Base-by-base conservation (phyloP, 2,113 vertebrate species). In the Elephas maximus region DNA sequence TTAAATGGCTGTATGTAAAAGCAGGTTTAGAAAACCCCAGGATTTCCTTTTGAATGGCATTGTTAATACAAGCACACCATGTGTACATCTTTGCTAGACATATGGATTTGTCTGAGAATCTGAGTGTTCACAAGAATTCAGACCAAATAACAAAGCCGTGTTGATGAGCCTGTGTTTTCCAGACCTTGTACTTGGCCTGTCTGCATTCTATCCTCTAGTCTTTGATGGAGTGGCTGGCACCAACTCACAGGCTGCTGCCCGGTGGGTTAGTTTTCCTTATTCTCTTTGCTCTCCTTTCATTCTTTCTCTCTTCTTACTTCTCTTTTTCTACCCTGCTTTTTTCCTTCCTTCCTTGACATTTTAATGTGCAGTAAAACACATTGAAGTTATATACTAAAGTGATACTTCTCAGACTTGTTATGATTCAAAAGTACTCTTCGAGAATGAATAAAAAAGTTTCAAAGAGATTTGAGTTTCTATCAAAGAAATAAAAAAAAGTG, bases 1-100 rank as follows among this genome's bases (percentile, higher is more conserved):
- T 90, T 48, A 67, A 88, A 95, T n/a, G 93, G 2, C 41, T 74
- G 18, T 88, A 94, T 89, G 15, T 24, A 82, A 73, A 97, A 87
- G 41, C 8, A 92, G 57, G 33, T 78, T 57, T 23, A 76, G 81
- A 82, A 95, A 94, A 60, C 57, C 1, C 8, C 41, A 37, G 30
- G 73, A 77, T 82, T 67, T 74, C 48, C 30, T 87, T 95, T 83
- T 62, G 60, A 84, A 77, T 88, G 88, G 33, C 8, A 62, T 60
- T 10, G 23, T 81, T 84, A 84, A 62, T 57, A 33, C 48, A 83
- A 97, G 60, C 44, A 76, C 51, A 73, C 37, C 5, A 30, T 11
- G 65, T 18, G 33, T 24, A 63, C 77, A 24, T 62, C 86, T 86
- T 96, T 88, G 51, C 79, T 53, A 21, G 48, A 60, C 92, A 78